A percentile compares a stretch with the other conserved stretches of the same genome.
These are phyloP conservation scores for Erebia palarica DNA, from an alignment of 2,888 invertebrate species.

Conservation along the genomic window DNA sequence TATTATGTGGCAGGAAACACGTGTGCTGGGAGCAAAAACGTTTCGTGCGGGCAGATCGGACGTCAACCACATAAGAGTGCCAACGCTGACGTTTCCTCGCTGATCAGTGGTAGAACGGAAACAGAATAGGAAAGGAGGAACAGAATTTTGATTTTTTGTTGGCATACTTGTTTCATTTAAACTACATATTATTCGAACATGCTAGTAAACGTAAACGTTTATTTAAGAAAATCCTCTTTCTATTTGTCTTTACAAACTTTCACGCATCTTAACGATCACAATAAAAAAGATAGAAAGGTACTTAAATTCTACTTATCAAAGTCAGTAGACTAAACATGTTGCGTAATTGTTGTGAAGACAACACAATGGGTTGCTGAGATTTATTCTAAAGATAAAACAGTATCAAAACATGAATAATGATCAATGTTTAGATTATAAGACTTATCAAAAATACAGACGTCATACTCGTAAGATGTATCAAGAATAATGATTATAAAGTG, in stretches of 20 bases:
- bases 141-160: not conserved
- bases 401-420: not conserved
- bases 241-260: not conserved
- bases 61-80: no score
- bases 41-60: no score
- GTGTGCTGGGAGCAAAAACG: no score
- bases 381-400: conserved; percentile 9
- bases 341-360: conserved; percentile 6
- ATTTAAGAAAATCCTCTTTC: not conserved
- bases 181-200: not conserved
- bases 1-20: no score
- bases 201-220: not conserved
- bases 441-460: conserved; percentile 4
- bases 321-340: conserved; percentile 2
- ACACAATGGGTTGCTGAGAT: conserved; percentile 9
- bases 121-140: no score
- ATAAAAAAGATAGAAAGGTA: not conserved
- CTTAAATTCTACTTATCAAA: not conserved
- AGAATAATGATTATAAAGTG: conserved; percentile 5
- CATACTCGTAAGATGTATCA: conserved; percentile 1
- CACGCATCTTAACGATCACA: not conserved
- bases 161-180: not conserved
- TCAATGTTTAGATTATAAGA: not conserved
- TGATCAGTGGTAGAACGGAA: no score
- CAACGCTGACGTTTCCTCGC: no score